A percentile compares a stretch with the other conserved stretches of the same genome.
phyloP scores from a whole-genome alignment of 2,113 vertebrate species.

The Nycticebus coucang region DNA sequence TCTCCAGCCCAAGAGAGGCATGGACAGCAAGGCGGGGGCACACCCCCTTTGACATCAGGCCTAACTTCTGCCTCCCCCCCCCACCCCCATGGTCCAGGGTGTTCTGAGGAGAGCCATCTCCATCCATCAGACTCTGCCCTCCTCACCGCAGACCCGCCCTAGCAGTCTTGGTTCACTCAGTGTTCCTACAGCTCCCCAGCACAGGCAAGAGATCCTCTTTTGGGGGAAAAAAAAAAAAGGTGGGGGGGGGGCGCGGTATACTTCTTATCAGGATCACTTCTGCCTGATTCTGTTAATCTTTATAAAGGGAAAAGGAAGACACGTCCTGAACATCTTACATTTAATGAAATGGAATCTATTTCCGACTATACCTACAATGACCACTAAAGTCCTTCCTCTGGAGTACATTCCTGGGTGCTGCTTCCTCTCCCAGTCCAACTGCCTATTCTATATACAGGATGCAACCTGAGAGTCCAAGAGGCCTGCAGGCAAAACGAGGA shows the following conservation, averaged over 20 bases:
- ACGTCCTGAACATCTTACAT: not conserved
- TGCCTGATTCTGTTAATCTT: not conserved
- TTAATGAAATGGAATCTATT: slow-evolving; percentile 5
- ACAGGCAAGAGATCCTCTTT: not conserved
- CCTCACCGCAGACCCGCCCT: not conserved
- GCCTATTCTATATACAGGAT: not conserved
- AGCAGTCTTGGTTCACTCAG: not conserved
- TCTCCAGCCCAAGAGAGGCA: not conserved
- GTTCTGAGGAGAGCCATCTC: not conserved
- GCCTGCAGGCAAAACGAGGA: not conserved
- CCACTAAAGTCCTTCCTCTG: not conserved
- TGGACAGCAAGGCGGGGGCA: not conserved
- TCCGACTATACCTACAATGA: not conserved
- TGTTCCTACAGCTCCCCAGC: not conserved
- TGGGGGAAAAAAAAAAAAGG: too few species aligned
- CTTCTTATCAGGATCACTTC: slow-evolving; percentile 15
- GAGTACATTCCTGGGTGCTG: not conserved
- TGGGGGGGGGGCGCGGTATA: fast-evolving
- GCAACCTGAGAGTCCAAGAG: not conserved
- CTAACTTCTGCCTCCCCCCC: not conserved
- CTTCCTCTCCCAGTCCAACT: not conserved
- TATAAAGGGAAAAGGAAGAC: not conserved
- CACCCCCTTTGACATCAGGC: not conserved
- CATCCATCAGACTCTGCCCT: not conserved
- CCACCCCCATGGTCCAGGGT: not conserved